Conservation (phyloP, 2,113 vertebrate species). For the Bubo bubo region DNA sequence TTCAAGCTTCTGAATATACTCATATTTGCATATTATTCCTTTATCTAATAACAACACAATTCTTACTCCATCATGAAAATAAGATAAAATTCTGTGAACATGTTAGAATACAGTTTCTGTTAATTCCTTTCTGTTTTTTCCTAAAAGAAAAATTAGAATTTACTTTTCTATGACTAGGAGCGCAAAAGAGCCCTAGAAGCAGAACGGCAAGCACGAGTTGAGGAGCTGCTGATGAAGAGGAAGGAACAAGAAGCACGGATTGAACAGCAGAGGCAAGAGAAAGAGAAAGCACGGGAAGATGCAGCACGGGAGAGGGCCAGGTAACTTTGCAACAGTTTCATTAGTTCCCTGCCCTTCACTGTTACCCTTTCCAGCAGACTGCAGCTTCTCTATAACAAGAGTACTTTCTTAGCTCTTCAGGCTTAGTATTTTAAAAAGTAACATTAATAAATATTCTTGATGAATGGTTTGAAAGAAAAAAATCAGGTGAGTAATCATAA, state of each 20-base stretch:
- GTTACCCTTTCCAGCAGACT: background rate
- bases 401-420: background rate
- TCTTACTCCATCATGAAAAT: background rate
- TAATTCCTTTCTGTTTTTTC: background rate
- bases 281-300: slow-evolving; percentile 93
- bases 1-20: background rate
- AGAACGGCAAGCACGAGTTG: slow-evolving; percentile 93
- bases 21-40: background rate
- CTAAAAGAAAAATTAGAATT: background rate
- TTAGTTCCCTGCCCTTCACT: background rate
- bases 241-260: slow-evolving; percentile 95
- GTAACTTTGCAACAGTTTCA: slow-evolving; percentile 34
- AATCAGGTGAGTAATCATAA: background rate
- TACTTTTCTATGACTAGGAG: slow-evolving; percentile 76
- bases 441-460: background rate
- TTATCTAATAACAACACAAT: background rate
- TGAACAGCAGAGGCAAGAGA: slow-evolving; percentile 95
- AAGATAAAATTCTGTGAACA: background rate
- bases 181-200: slow-evolving; percentile 93
- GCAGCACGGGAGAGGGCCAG: slow-evolving; percentile 94
- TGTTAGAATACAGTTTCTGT: rapidly evolving
- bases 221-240: slow-evolving; percentile 89
- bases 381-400: background rate
- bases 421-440: background rate
- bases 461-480: background rate